Percentiles rank a stretch among this genome's conserved stretches.
phyloP scores from a whole-genome alignment of 2,888 invertebrate genomes.

The Diloba caeruleocephala region DNA sequence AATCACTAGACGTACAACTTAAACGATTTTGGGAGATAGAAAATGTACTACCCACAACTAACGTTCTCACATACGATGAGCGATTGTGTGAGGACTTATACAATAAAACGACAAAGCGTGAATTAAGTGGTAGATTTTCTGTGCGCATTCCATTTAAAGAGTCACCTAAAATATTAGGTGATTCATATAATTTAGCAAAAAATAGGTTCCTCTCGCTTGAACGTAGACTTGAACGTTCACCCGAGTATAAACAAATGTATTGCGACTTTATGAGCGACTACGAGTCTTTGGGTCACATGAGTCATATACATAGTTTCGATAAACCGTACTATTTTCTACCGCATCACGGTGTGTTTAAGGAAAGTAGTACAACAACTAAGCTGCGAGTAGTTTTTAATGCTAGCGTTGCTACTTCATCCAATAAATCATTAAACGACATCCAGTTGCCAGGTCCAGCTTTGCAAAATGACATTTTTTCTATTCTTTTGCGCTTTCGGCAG shows the following conservation, averaged over 20 bases:
- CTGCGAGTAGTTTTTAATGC: background rate
- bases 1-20: background rate
- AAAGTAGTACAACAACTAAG: conserved; percentile 1
- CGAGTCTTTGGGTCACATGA: conserved; percentile 1
- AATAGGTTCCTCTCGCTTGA: conserved; percentile 3
- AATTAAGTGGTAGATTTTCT: conserved; percentile 3
- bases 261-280: conserved; percentile 3
- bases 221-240: background rate
- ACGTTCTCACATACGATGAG: background rate
- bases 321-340: background rate
- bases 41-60: background rate
- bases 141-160: conserved; percentile 4
- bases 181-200: conserved; percentile 4
- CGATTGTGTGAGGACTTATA: background rate
- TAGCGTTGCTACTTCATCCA: background rate
- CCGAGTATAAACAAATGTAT: conserved; percentile 2
- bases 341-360: conserved; percentile 1
- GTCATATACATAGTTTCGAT: background rate
- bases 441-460: background rate
- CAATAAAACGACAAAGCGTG: background rate
- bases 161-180: background rate
- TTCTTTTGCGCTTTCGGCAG: too few species aligned
- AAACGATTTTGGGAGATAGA: background rate
- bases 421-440: background rate
- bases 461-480: too few species aligned